Evolutionary conservation across 2,888 invertebrate genomes (phyloP), one percentile per base, ranked within the genome.

Genomic region (Stenotaenia linearis): DNA sequence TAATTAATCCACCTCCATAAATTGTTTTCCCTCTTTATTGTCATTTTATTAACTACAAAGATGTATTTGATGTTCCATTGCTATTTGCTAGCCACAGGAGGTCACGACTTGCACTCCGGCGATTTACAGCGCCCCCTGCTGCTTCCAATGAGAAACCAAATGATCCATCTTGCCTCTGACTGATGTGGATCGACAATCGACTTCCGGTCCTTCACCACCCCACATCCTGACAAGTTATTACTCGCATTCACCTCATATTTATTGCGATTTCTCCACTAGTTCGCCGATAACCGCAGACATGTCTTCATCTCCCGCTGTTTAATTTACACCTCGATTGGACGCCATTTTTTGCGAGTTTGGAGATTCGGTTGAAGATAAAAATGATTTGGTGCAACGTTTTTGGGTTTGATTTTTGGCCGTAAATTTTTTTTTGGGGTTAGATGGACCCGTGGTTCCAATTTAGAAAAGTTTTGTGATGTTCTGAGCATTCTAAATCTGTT

Each of bases 1-100:
- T 6, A 12, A 18, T 45, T 5, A 23, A 23, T 12, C 25, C n/a
- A n/a, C n/a, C n/a, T n/a, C 28, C 25, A 61, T 61, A 61, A 61
- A 61, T 61, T 61, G 25, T 61, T 61, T 23, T 9, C 25, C 12
- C 45, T 10, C 61, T 61, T 61, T 61, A 61, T 61, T 61, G 61
- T 61, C 61, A 25, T 23, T 4, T 61, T 61, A 61, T 61, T 61
- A 61, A 61, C 61, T 61, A 10, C n/a, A 61, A 61, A 61, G 61
- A 61, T 61, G 61, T 61, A 61, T 61, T 61, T 25, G 61, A 61
- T 61, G 61, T 61, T 61, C 5, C 61, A 61, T 61, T 61, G 61
- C 61, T 61, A 61, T 61, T 61, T 61, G 61, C 61, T 61, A 61
- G 61, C 61, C 61, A 15, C 61, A 61, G 61, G 61, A 61, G 61